Percentiles rank a stretch among this genome's conserved stretches.
phyloP scores from a whole-genome alignment of 2,113 vertebrate genomes.

The Antennarius striatus region DNA sequence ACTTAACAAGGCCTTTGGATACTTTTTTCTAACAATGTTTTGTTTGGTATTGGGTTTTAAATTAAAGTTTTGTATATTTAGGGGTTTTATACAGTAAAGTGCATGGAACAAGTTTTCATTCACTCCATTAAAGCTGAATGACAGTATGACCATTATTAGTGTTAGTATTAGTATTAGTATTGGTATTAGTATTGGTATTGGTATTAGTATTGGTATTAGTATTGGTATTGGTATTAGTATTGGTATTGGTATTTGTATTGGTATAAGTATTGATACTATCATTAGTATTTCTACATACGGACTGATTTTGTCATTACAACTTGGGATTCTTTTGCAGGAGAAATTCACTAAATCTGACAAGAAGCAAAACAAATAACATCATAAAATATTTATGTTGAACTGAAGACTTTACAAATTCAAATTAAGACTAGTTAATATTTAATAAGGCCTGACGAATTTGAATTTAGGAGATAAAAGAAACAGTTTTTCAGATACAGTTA shows the following conservation, averaged over 20 bases:
- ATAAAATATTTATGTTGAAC: conserved; percentile 39
- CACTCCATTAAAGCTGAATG: no score
- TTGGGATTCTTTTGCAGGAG: neutral
- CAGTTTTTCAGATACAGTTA: conserved; percentile 7
- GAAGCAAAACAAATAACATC: conserved; percentile 30
- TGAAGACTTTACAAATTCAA: conserved; percentile 39
- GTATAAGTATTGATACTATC: neutral
- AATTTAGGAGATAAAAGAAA: conserved; percentile 7
- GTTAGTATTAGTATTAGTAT: no score
- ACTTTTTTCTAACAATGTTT: no score
- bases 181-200: no score
- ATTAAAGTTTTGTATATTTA: no score
- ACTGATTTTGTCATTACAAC: neutral
- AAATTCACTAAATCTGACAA: conserved; percentile 13
- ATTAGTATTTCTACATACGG: neutral
- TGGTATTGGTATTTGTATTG: no score
- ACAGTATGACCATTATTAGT: no score
- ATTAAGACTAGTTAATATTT: conserved; percentile 43
- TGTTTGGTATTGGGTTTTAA: no score
- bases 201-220: no score
- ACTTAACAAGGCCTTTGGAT: no score
- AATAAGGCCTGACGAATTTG: conserved; percentile 10
- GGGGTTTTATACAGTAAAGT: no score
- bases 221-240: no score
- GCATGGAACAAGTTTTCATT: neutral